Percentiles rank a stretch among this genome's conserved stretches.
phyloP scores from a whole-genome alignment of 2,888 invertebrate genomes.

The Pachydiplax longipennis region DNA sequence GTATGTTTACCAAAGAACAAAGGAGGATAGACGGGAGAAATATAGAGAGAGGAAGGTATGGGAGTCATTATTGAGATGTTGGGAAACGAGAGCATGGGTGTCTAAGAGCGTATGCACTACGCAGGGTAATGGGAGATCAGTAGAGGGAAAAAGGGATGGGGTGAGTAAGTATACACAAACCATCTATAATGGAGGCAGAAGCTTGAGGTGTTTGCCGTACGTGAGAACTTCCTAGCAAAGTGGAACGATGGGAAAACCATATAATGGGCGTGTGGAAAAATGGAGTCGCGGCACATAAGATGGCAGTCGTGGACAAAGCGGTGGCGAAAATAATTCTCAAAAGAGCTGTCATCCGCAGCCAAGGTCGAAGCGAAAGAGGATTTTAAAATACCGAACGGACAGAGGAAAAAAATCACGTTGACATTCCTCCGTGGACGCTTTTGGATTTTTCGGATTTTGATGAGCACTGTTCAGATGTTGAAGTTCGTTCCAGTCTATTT shows the following conservation, averaged over 20 bases:
- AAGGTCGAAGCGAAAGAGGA: no score
- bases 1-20: background rate
- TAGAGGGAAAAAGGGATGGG: background rate
- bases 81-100: background rate
- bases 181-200: background rate
- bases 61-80: background rate
- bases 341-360: no score
- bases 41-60: background rate
- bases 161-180: background rate
- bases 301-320: background rate
- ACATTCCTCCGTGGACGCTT: no score
- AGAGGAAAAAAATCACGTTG: no score
- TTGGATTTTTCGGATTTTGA: no score
- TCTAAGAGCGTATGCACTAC: background rate
- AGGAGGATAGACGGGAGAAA: background rate
- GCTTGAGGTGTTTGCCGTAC: conserved; percentile 31
- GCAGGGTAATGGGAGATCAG: background rate
- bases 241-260: background rate
- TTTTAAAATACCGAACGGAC: no score
- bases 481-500: no score
- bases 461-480: no score
- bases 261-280: background rate
- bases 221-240: conserved; percentile 1
- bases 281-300: background rate
- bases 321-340: no score